Conservation (phyloP, 2,888 invertebrate species). For the Eristalis arbustorum region DNA sequence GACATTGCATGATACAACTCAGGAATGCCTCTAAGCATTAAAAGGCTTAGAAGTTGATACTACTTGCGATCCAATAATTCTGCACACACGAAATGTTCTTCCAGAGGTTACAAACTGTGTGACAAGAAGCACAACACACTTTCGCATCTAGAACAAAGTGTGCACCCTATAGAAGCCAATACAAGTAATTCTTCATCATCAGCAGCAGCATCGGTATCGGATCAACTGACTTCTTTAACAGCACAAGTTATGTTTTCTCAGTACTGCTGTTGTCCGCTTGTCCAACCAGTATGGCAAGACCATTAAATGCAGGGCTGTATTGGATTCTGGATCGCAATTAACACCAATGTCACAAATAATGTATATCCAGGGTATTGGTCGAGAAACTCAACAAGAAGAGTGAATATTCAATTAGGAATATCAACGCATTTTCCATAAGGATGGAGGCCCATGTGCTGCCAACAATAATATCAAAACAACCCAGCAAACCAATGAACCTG, state of each 20-base stretch:
- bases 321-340: constrained; percentile 6
- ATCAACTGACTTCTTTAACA: neutral
- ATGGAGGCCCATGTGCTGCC: neutral
- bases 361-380: constrained; percentile 6
- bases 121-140: neutral
- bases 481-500: neutral
- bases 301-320: neutral
- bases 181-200: too few relatives aligned
- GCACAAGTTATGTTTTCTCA: neutral
- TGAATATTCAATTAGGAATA: neutral
- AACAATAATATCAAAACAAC: constrained; percentile 32
- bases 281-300: neutral
- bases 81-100: neutral
- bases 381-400: neutral
- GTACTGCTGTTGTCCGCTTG: neutral
- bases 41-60: neutral
- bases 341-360: constrained; percentile 4
- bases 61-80: neutral
- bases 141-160: too few relatives aligned
- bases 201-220: neutral
- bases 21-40: neutral
- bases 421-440: neutral
- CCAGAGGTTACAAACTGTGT: neutral
- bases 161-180: too few relatives aligned
- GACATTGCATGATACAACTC: neutral